Evolutionary conservation across 2,113 vertebrate species (phyloP).

Genomic region (Garra rufa): DNA sequence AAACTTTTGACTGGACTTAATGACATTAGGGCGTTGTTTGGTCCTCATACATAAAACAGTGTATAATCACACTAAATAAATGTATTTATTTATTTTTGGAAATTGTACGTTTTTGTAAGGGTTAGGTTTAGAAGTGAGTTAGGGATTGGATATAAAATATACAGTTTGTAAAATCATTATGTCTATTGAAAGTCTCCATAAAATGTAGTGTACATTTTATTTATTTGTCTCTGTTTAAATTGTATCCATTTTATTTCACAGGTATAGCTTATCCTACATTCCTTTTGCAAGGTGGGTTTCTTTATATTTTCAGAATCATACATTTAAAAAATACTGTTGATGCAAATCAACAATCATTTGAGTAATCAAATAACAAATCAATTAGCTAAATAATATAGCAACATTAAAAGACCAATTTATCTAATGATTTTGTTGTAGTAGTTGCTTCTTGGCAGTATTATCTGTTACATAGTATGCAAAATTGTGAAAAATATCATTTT

Average conservation of each 20-base stretch:
- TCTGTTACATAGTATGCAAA: not conserved
- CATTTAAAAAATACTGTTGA: not conserved
- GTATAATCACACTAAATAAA: no score
- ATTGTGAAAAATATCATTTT: not conserved
- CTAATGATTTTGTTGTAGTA: not conserved
- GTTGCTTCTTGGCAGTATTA: not conserved
- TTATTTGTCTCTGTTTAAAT: not conserved
- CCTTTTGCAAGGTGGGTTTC: conserved; percentile 59
- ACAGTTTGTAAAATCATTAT: not conserved
- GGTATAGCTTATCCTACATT: conserved; percentile 61
- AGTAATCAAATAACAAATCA: not conserved
- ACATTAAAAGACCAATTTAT: not conserved
- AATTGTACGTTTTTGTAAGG: no score
- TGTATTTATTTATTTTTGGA: no score
- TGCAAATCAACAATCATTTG: not conserved
- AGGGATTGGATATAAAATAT: not conserved
- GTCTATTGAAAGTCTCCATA: not conserved
- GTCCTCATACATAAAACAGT: no score
- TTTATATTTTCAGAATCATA: not conserved
- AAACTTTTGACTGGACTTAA: no score
- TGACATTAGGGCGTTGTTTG: no score
- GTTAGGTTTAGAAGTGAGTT: no score
- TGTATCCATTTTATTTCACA: not conserved
- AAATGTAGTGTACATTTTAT: not conserved
- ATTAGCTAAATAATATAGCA: not conserved